Evolutionary conservation across 2,888 invertebrate species (phyloP), one percentile per base, ranked within the genome.

Genomic region (Pammene aurita): DNA sequence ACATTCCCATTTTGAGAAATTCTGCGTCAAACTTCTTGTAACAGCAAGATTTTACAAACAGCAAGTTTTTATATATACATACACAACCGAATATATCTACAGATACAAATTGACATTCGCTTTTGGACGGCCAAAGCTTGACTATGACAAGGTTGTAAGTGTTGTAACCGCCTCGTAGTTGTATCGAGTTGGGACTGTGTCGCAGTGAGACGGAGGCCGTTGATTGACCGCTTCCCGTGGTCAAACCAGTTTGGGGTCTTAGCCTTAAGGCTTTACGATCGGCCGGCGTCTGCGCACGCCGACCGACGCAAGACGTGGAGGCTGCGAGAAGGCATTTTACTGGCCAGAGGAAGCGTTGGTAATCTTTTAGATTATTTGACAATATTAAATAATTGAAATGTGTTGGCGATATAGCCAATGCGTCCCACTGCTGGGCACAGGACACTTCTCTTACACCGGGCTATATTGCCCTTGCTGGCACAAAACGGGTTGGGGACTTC

Each of bases 151-250:
- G 34, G 58, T 58, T 10, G 5, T 10, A 44, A 58, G 34, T n/a
- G 58, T 58, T 10, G 5, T 10, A 44, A 44, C 26, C n/a, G 34
- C 34, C 26, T 1, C 5, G 1, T 13, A 0, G 6, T 26, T 9
- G 58, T 44, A 5, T 0, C 0, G 5, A 5, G 13, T 42, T 42
- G 7, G 42, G 7, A 7, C 57, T 42, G 7, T 58, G 42, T 58
- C 58, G 26, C 34, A 44, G n/a, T 26, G 42, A 44, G 58, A 10
- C n/a, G 6, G 11, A n/a, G 34, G 42, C 56, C 38, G 41, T 52
- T 58, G 68, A 68, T 57, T 64, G 69, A 60, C 69, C 65, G 46
- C 46, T 69, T 68, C 67, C 67, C 62, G 58, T 14, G 69, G 63
- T 34, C 52, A 60, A 67, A 69, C 69, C 44, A 63, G 69, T 69